Evolutionary conservation across 2,888 invertebrate genomes (phyloP), one percentile per base, ranked within the genome.

Genomic region (Campoletis raptor): DNA sequence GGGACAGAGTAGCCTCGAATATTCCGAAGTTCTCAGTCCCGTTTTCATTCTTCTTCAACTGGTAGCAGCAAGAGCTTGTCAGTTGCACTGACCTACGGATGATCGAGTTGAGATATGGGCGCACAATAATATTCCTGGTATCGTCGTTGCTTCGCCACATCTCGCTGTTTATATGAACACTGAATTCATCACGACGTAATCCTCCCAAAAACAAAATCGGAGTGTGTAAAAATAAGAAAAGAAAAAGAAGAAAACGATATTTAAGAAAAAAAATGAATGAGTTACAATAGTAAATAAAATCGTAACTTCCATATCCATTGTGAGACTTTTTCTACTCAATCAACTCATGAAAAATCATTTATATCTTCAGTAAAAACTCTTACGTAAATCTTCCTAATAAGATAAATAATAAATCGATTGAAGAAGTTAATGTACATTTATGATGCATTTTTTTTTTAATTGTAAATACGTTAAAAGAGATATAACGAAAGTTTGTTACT

Each of bases 11-110:
- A 96, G 96, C 48, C 96, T 98, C 88, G 98, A 98, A 92, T 98
- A 97, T 93, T 98, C 98, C 84, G 99, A 99, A 95, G 97, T 99
- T 5, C 97, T 98, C 95, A 97, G 98, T 67, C 98, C 99, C 24
- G 95, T 99, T 77, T 99, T 98, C 94, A 98, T 99, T 89, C 95
- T 99, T 81, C 95, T 99, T 80, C 98, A 98, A 93, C 95, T 99
- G 85, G 97, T 99, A 90, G 98, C 99, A 89, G 97, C 99, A 80
- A 96, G 98, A 92, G 99, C 99, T 66, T 99, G 99, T 95, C 98
- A 99, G 94, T 95, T 97, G 92, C 97, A 97, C 90, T 94, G 89
- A 93, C 87, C 48, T 18, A 83, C 79, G 83, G 80, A 81, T 18
- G 84, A 87, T 57, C 83, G 69, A 67, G 82, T 87, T n/a, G 86